Base-by-base conservation (phyloP, 2,113 vertebrate species). In the Campylomormyrus tamandua region DNA sequence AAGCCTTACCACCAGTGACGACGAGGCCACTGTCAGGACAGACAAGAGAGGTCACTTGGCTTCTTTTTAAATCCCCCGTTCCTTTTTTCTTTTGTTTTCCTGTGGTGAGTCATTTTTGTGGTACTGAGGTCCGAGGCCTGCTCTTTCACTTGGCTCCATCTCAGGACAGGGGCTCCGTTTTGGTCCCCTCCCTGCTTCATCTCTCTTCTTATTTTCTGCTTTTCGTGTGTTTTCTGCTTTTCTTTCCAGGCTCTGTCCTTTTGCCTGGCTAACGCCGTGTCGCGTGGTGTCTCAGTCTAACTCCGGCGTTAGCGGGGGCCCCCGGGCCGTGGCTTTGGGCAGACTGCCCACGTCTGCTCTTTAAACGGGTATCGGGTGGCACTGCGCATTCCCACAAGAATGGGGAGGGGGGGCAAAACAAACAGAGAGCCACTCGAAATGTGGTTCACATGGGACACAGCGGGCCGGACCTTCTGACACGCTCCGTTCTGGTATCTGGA, bases 321-420 rank as follows among this genome's bases (percentile, higher is more conserved):
- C 89, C 90, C 4, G 86, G 92, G 91, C 85, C 70, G 80, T 91
- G 92, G 91, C 94, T 66, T 52, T 27, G 27, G 94, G 92, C 93
- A 27, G 89, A 89, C 58, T 88, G 90, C 87, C 87, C 87, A 88
- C 92, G 93, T 95, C 93, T 93, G 91, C 85, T 52, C 91, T 94
- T 91, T 91, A 91, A 92, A 92, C 94, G 93, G 93, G 94, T 94
- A 93, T 91, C 93, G 94, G 94, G 92, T 94, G 84, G 92, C 91
- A 89, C 92, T 90, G 91, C 92, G 94, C 93, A 93, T 94, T 95
- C 95, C 94, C 94, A 95, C 93, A 95, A 94, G 93, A 94, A 92
- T 7, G 35, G 74, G 74, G 35, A 8, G 70, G 91, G 93, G 93
- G 90, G 48, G 91, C 93, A 95, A 94, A 93, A 95, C 93, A 92